phyloP scores from a whole-genome alignment of 2,113 vertebrate species.

The Pachycephala philippinensis region DNA sequence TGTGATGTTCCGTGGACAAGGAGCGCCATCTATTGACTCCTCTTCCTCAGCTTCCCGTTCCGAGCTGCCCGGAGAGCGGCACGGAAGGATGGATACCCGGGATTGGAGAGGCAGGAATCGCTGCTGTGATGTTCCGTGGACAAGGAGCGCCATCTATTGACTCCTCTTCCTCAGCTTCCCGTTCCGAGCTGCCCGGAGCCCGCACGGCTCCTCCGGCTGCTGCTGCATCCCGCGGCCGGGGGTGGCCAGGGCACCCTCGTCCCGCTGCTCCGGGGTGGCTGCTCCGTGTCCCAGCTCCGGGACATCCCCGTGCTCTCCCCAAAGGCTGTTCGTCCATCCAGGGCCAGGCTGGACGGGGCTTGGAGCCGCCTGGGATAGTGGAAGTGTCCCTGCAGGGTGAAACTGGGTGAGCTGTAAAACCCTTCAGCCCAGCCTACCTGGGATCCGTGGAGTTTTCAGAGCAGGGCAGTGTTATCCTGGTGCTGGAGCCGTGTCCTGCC shows the following conservation, averaged over 20 bases:
- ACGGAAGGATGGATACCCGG: background rate
- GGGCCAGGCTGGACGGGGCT: background rate
- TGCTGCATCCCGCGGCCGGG: background rate
- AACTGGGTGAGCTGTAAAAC: background rate
- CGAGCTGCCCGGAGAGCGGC: rapidly evolving
- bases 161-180: background rate
- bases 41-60: background rate
- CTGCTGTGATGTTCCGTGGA: rapidly evolving
- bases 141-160: conserved; percentile 37
- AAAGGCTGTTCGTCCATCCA: rapidly evolving
- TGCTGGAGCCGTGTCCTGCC: background rate
- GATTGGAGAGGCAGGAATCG: rapidly evolving
- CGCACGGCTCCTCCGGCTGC: rapidly evolving
- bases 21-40: conserved; percentile 38
- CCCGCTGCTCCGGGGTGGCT: background rate
- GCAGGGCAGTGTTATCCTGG: rapidly evolving
- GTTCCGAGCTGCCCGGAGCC: rapidly evolving
- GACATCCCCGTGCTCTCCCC: rapidly evolving
- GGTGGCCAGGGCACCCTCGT: background rate
- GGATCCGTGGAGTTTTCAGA: rapidly evolving
- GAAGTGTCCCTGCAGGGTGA: background rate
- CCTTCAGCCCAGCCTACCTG: background rate
- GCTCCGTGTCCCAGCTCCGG: background rate
- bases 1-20: rapidly evolving
- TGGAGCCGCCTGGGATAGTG: rapidly evolving